Conservation (phyloP, 2,113 vertebrate species). For the Colaptes auratus region DNA sequence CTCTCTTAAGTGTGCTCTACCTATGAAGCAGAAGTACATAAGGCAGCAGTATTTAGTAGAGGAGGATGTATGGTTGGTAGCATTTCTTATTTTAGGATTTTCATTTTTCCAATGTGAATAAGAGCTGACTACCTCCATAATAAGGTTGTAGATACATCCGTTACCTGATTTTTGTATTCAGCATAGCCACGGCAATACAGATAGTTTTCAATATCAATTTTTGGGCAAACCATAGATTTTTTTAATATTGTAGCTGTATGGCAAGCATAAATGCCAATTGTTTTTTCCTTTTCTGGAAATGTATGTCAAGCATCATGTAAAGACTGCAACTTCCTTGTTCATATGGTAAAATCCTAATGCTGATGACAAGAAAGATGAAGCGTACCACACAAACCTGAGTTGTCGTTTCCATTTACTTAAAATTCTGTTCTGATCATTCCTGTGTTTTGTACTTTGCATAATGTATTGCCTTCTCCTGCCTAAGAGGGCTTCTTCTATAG, state of each 20-base stretch:
- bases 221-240: neutral
- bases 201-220: neutral
- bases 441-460: neutral
- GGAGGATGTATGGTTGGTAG: neutral
- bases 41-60: neutral
- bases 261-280: neutral
- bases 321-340: neutral
- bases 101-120: neutral
- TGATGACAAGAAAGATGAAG: neutral
- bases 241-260: neutral
- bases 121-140: neutral
- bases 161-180: neutral
- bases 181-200: neutral
- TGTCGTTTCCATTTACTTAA: neutral
- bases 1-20: constrained; percentile 30
- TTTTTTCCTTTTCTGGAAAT: neutral
- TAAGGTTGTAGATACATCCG: neutral
- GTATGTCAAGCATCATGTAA: neutral
- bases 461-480: neutral
- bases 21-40: constrained; percentile 6
- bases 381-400: neutral
- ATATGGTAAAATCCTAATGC: neutral
- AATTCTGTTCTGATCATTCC: neutral
- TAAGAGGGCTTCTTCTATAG: neutral
- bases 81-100: neutral